Percentiles rank a stretch among this genome's conserved stretches.
Evolutionary conservation across 2,888 invertebrate species (phyloP).

Genomic region (Tipula vernalis): DNA sequence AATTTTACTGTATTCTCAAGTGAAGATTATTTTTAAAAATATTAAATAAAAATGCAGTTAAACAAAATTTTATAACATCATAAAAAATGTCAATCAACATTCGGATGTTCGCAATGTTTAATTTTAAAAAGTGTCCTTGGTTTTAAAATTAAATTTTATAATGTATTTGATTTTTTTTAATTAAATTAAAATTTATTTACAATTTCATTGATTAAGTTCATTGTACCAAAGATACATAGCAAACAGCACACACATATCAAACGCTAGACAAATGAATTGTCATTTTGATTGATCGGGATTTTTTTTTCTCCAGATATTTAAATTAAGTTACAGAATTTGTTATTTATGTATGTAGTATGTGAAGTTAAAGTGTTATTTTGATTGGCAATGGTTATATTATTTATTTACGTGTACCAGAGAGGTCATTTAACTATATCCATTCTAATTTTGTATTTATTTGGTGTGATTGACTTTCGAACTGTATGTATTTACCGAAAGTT

Average conservation of each 20-base stretch:
- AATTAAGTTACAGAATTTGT: neutral
- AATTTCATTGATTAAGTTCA: neutral
- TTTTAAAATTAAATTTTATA: neutral
- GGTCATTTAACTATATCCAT: neutral
- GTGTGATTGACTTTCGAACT: neutral
- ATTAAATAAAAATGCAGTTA: neutral
- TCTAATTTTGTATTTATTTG: neutral
- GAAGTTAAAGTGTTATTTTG: neutral
- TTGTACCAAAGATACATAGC: neutral
- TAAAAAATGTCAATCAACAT: neutral
- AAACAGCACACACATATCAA: neutral
- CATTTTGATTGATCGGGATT: conserved; percentile 4
- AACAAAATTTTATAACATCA: neutral
- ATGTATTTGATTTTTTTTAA: neutral
- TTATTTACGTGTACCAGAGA: neutral
- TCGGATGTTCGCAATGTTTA: neutral
- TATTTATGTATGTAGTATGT: neutral
- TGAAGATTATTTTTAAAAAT: neutral
- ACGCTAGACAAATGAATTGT: neutral
- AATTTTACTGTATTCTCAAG: neutral
- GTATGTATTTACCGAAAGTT: neutral
- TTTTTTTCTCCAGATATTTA: neutral
- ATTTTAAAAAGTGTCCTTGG: neutral
- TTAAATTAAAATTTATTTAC: neutral
- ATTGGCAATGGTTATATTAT: neutral